Evolutionary conservation across 37 sponge, comb jelly and placozoan genomes (phyloP).

Genomic region (Haliclona indistincta): DNA sequence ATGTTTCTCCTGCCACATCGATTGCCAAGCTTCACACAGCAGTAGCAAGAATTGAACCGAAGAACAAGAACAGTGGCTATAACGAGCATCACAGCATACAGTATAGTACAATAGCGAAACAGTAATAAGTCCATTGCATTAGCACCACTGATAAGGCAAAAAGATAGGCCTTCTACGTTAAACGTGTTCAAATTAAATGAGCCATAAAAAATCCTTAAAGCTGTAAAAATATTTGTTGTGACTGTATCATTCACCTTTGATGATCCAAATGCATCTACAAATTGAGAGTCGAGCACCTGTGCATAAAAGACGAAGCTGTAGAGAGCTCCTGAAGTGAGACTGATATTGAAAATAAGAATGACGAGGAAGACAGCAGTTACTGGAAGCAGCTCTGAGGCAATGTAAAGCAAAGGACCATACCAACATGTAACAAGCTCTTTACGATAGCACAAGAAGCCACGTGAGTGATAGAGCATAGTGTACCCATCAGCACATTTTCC

Average conservation of each 20-base stretch:
- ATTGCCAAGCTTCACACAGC: background rate
- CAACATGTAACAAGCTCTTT: background rate
- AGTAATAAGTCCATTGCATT: background rate
- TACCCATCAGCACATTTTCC: background rate
- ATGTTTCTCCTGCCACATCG: too few species aligned
- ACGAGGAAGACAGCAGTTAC: conserved; percentile 8
- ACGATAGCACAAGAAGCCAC: background rate
- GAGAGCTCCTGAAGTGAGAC: conserved; percentile 7
- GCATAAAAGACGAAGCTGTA: conserved; percentile 12
- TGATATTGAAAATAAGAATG: background rate
- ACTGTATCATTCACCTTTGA: background rate
- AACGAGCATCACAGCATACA: background rate
- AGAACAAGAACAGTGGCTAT: background rate
- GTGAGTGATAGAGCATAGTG: background rate
- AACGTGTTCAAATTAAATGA: background rate
- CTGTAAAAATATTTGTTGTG: background rate
- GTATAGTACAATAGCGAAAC: background rate
- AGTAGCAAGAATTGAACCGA: background rate
- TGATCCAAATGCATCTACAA: background rate
- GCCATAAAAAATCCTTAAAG: background rate
- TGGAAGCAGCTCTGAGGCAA: background rate
- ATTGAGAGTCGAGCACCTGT: background rate
- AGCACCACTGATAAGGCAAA: background rate
- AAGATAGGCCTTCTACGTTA: background rate
- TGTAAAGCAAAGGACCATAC: background rate